phyloP scores from a whole-genome alignment of 2,888 invertebrate genomes.

The Helobdella robusta region DNA sequence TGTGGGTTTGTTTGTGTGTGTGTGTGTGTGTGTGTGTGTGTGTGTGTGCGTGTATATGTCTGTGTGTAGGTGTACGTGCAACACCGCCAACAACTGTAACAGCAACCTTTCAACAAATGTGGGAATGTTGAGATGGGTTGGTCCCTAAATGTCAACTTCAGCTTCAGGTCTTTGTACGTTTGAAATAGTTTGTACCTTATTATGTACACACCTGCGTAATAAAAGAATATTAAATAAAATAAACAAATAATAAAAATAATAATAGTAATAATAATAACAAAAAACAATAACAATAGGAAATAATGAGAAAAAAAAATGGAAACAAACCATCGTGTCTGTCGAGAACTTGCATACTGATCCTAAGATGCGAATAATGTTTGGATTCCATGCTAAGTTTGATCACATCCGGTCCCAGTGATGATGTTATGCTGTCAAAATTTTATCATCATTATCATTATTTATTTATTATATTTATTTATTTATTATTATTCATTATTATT shows the following conservation, averaged over 20 bases:
- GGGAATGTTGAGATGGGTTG: constrained; percentile 60
- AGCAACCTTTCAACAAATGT: constrained; percentile 58
- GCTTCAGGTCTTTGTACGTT: constrained; percentile 62
- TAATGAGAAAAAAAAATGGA: not conserved
- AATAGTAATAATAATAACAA: not conserved
- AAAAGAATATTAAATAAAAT: constrained; percentile 1
- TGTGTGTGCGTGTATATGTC: not conserved
- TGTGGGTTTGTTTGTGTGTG: not conserved
- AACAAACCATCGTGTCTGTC: constrained; percentile 69
- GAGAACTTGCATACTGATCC: constrained; percentile 66
- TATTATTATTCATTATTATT: too few species aligned
- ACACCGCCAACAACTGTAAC: not conserved
- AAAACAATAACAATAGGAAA: not conserved
- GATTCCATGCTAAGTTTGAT: constrained; percentile 53
- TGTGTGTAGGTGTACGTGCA: not conserved
- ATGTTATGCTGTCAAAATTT: constrained; percentile 58
- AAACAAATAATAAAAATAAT: not conserved
- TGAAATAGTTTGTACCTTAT: constrained; percentile 58
- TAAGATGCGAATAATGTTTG: constrained; percentile 37
- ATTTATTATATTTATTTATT: too few species aligned
- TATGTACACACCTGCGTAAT: constrained; percentile 58
- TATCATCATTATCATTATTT: too few species aligned
- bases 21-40: not conserved
- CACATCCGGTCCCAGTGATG: constrained; percentile 52
- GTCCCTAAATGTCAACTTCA: constrained; percentile 60